Evolutionary conservation across 2,797 vertebrate genomes (phyloP).

Genomic region (Danio aesculapii): DNA sequence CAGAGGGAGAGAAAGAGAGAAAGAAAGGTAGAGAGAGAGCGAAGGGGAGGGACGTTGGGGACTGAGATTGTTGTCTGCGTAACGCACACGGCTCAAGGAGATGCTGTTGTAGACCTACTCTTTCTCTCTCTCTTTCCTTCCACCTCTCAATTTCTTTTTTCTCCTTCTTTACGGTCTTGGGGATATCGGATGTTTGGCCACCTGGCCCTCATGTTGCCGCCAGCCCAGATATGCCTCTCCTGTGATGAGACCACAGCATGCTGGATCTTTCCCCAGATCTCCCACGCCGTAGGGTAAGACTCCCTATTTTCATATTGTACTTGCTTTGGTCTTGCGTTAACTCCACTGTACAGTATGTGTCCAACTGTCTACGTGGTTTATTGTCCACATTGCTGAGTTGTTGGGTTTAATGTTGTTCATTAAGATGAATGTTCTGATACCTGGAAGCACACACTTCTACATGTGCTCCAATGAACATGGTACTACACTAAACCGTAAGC

Average conservation of each 20-base stretch:
- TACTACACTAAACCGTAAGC: conserved; percentile 40
- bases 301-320: not conserved
- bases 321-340: not conserved
- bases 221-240: conserved; percentile 71
- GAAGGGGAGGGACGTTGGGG: conserved; percentile 57
- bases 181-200: conserved; percentile 49
- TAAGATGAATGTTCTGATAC: conserved; percentile 8
- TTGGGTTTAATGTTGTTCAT: conserved; percentile 4
- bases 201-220: conserved; percentile 51
- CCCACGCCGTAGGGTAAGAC: conserved; percentile 86
- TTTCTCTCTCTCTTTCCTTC: conserved; percentile 21
- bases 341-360: not conserved
- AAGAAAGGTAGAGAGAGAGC: conserved; percentile 19
- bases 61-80: conserved; percentile 55
- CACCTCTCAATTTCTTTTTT: conserved; percentile 23
- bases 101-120: conserved; percentile 50
- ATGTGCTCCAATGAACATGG: not conserved
- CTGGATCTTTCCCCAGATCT: conserved; percentile 81
- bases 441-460: not conserved
- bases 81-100: conserved; percentile 55
- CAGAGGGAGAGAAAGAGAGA: not conserved
- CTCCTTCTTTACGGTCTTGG: conserved; percentile 34
- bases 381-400: not conserved
- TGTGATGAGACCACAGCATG: conserved; percentile 83
- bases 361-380: not conserved